These are phyloP conservation scores for Ochropacha duplaris DNA, from an alignment of 2,888 invertebrate species.

Conservation along the genomic window DNA sequence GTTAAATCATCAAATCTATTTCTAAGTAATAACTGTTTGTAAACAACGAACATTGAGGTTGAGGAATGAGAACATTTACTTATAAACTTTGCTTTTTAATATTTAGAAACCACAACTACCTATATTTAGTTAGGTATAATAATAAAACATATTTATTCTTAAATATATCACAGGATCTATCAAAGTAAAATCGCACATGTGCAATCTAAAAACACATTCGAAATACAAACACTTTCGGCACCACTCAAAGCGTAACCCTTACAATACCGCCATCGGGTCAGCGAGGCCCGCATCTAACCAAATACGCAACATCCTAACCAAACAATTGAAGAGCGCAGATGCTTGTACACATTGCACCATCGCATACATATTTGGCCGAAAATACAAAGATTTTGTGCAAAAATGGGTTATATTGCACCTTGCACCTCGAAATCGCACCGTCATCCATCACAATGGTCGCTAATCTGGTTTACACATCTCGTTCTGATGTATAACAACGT, in stretches of 20 bases:
- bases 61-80: too few species aligned
- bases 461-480: slow-evolving; percentile 58
- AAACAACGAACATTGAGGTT: not conserved
- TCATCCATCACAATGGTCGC: slow-evolving; percentile 64
- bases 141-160: too few species aligned
- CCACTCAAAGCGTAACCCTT: slow-evolving; percentile 63
- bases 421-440: slow-evolving; percentile 60
- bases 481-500: slow-evolving; percentile 39
- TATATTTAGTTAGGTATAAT: too few species aligned
- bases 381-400: slow-evolving; percentile 64
- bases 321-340: slow-evolving; percentile 70
- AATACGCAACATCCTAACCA: slow-evolving; percentile 68
- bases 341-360: slow-evolving; percentile 68
- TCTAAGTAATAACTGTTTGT: not conserved
- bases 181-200: not conserved
- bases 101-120: too few species aligned
- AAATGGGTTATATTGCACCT: slow-evolving; percentile 78
- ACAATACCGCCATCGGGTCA: slow-evolving; percentile 52
- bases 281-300: slow-evolving; percentile 40
- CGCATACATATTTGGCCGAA: slow-evolving; percentile 61
- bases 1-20: not conserved
- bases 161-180: not conserved
- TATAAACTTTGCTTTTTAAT: not conserved
- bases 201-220: not conserved
- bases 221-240: slow-evolving; percentile 45